Base-by-base conservation (phyloP, 64 coral and sea anemone species). In the Dendronephthya gigantea region DNA sequence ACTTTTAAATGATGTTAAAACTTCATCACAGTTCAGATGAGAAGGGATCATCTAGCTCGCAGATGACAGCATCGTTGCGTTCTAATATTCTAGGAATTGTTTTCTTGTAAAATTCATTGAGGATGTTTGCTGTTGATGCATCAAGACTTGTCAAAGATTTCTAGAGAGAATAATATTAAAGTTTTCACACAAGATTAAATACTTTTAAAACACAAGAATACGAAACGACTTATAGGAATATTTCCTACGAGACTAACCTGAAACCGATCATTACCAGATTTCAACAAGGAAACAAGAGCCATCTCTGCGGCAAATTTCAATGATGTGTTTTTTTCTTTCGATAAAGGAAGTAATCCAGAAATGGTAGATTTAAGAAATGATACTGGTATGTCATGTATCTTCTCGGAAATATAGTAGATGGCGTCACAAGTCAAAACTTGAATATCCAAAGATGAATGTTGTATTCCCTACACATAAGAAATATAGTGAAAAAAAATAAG, bases 361-460 rank as follows among this genome's bases (percentile, higher is more conserved):
- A 79, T 39, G 3, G 36, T 79, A 36, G 25, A 17, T 35, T 79
- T 79, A 79, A 6, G 29, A 79, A 79, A 79, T 35, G 32, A 79
- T 34, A 1, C 10, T 9, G 30, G 32, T 34, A 79, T 33, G 30
- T 79, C 72, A 4, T 34, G 72, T 12, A 34, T 5, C 30, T 10
- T 79, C 36, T 39, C 8, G 0, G 72, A 36, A 79, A 79, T 35
- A 22, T 79, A 79, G 32, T 39, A 79, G 37, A 98, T 83, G 15
- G 87, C 85, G 56, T 81, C 87, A 36, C 88, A 84, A 9, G 89
- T 87, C 39, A 98, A 48, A 15, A 40, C 89, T 85, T 83, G 85
- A 9, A 98, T 68, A 56, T 98, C 95, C 50, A 82, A 89, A 23
- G 95, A 83, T 7, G 86, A 85, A 19, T 72, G 88, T 91, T 93